Percentiles rank a stretch among this genome's conserved stretches.
phyloP scores from a whole-genome alignment of 2,888 invertebrate genomes.

The Hemistola chrysoprasaria region DNA sequence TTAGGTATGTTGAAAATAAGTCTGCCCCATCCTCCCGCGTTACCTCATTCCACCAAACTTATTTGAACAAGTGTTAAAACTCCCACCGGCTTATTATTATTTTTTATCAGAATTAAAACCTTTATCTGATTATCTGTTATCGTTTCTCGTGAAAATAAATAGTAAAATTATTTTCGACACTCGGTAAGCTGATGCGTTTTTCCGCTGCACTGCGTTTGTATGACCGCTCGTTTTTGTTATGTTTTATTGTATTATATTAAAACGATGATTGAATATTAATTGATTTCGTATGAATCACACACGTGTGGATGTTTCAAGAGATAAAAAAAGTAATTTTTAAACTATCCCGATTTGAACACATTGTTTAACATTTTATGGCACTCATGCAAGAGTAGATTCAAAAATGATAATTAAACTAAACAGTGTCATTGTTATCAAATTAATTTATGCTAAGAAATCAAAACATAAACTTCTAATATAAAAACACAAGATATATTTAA shows the following conservation, averaged over 20 bases:
- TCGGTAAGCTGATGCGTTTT: slow-evolving; percentile 72
- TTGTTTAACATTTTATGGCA: too few species aligned
- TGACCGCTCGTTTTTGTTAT: slow-evolving; percentile 44
- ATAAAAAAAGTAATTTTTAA: too few species aligned
- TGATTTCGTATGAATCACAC: slow-evolving; percentile 17
- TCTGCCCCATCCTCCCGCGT: neutral
- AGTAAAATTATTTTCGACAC: slow-evolving; percentile 54
- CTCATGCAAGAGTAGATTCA: too few species aligned
- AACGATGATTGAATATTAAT: slow-evolving; percentile 3
- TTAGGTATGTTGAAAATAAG: too few species aligned
- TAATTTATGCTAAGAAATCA: too few species aligned
- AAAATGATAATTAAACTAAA: too few species aligned
- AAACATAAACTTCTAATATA: too few species aligned
- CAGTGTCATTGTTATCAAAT: too few species aligned
- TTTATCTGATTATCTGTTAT: slow-evolving; percentile 78
- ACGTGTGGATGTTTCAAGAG: too few species aligned
- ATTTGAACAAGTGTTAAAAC: slow-evolving; percentile 56
- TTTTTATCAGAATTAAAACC: slow-evolving; percentile 63
- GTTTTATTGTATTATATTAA: slow-evolving; percentile 22
- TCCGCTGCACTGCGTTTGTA: slow-evolving; percentile 50
- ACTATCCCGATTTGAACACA: too few species aligned
- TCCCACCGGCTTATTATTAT: slow-evolving; percentile 58
- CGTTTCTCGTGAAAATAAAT: slow-evolving; percentile 47
- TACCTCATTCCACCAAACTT: slow-evolving; percentile 14
- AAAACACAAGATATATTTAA: too few species aligned